Evolutionary conservation across 2,888 invertebrate species (phyloP), one percentile per base, ranked within the genome.

Genomic region (Hedya salicella): DNA sequence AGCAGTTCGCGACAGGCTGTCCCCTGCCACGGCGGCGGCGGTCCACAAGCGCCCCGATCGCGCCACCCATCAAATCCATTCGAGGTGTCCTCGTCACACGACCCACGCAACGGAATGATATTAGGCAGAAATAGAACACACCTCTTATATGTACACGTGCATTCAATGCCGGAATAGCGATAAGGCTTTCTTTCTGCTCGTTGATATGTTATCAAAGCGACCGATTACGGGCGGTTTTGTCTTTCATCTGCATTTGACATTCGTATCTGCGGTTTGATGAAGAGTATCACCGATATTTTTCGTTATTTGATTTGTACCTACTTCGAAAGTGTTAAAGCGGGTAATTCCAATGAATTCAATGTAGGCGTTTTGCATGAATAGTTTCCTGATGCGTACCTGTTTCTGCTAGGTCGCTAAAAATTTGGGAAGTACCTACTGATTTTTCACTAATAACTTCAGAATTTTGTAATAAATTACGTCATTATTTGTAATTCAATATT

Each of bases 31-130:
- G 14, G 36, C 32, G 19, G 64, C 16, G 14, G 36, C 32, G 19
- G 64, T 16, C 64, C 42, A 42, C 16, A 25, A 57, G 19, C 19
- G 16, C 3, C 25, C 25, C 6, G 5, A 25, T 40, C 21, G 30
- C 19, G 50, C 36, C 56, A 36, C 46, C 54, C 32, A 59, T 59
- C 64, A 57, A 64, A 57, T 52, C 44, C 42, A 64, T 59, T 56
- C 44, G 57, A 57, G 42, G 64, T 64, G 64, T 64, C 64, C 50
- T 59, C 64, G 59, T 50, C 57, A 64, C 56, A 32, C 64, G 32
- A 39, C 64, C 50, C 49, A 64, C 63, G 21, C 49, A 36, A 16
- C 42, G 19, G 57, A 25, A 36, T 59, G 19, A 64, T 59, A 59
- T 21, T 50, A 61, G 50, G n/a, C 21, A 57, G 44, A 52, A 52